Evolutionary conservation across 1,140 invertebrate genomes (phyloP).

Genomic region (Drosophila quadrilineata): DNA sequence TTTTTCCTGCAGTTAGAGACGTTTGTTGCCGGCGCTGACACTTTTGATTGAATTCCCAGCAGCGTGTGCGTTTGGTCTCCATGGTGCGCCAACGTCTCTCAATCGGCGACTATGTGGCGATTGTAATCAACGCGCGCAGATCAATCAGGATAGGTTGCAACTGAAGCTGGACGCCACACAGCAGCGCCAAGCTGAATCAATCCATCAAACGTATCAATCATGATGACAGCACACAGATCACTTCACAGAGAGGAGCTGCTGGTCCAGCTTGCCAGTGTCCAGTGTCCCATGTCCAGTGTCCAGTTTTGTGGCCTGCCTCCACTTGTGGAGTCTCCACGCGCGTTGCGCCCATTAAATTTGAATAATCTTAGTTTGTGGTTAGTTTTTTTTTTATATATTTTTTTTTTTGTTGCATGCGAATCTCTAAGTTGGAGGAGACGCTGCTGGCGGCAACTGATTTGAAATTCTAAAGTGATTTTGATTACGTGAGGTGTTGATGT

Average conservation of each 20-base stretch:
- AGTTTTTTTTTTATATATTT: slow-evolving; percentile 6
- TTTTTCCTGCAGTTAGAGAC: slow-evolving; percentile 51
- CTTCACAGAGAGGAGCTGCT: slow-evolving; percentile 27
- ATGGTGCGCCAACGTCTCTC: slow-evolving; percentile 1
- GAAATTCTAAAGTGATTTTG: slow-evolving; percentile 80
- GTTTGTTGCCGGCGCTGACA: slow-evolving; percentile 65
- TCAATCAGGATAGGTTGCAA: slow-evolving; percentile 62
- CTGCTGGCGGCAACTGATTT: slow-evolving; percentile 67
- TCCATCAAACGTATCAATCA: slow-evolving; percentile 81
- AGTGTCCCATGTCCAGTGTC: slow-evolving; percentile 14
- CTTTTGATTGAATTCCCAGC: slow-evolving; percentile 80
- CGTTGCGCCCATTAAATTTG: slow-evolving; percentile 74
- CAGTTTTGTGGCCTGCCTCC: slow-evolving; percentile 37
- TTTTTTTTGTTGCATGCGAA: slow-evolving; percentile 36
- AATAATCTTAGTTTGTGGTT: slow-evolving; percentile 66
- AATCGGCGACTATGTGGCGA: slow-evolving; percentile 29
- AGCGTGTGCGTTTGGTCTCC: slow-evolving; percentile 55
- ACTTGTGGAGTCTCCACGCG: slow-evolving; percentile 60
- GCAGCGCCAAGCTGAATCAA: slow-evolving; percentile 69
- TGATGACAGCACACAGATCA: slow-evolving; percentile 71
- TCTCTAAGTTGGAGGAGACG: slow-evolving; percentile 27
- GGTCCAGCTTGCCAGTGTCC: slow-evolving; percentile 15
- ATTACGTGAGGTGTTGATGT: slow-evolving; percentile 80
- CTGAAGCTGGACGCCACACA: slow-evolving; percentile 55
- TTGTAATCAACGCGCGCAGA: slow-evolving; percentile 75